Base-by-base conservation (phyloP, 2,888 invertebrate species). In the Temnothorax ravouxi region DNA sequence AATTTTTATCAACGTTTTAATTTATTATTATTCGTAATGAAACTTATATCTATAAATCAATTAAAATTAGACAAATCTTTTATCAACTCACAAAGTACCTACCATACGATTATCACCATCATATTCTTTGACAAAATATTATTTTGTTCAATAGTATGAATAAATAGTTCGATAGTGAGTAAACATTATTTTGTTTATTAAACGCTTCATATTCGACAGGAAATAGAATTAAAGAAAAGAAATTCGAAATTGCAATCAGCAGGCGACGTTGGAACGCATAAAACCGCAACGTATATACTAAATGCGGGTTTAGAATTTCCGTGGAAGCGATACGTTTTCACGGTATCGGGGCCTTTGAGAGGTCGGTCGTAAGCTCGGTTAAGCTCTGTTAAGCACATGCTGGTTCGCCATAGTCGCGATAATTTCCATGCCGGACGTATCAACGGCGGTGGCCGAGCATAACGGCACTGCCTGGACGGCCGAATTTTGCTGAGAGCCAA, bases 321-420 rank as follows among this genome's bases (percentile, higher is more conserved):
- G 25, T 21, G 44, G 79, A 79, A 71, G 44, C 71, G 47, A 79
- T 59, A 79, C 38, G 56, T 21, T 79, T 79, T 79, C 79, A 56
- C 18, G 72, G 79, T 59, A 80, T 25, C 69, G 34, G 44, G 1
- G 54, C 25, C 79, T 80, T 80, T 80, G 79, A 80, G 21, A 41
- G 72, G 47, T 47, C 79, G 59, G 34, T 59, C 72, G 71, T 80
- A 72, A 80, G 79, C 59, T 54, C 34, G 21, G 79, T 47, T 80
- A 80, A 80, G 72, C 79, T 72, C 72, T 54, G 79, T 80, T 80
- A 72, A 80, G 79, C 79, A 59, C 72, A 80, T 47, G 72, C 18
- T 38, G 79, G 71, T 29, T 34, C 66, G 56, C 56, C 67, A 66
- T 54, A 77, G 56, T 79, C 56, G 79, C 56, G 79, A 79, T 71